These are phyloP conservation scores for Plusia festucae DNA, from an alignment of 2,888 invertebrate genomes.

Conservation along the genomic window DNA sequence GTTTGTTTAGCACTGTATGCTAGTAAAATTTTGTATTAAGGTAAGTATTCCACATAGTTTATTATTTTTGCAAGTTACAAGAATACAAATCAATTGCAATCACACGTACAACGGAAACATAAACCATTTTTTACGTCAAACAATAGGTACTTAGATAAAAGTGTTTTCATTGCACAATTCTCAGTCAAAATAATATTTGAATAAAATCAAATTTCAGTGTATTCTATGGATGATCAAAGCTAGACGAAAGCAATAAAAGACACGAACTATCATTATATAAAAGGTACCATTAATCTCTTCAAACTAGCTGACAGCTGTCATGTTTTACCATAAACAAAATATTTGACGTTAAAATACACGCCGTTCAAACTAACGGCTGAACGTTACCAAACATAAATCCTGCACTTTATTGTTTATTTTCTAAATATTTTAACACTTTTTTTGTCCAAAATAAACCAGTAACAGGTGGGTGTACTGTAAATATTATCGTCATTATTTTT, in stretches of 20 bases:
- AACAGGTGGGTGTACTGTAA: conserved; percentile 45
- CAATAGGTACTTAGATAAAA: neutral
- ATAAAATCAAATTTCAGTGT: neutral
- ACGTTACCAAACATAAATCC: conserved; percentile 48
- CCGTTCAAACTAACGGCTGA: conserved; percentile 38
- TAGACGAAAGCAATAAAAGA: neutral
- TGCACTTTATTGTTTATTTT: conserved; percentile 44
- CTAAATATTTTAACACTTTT: conserved; percentile 55
- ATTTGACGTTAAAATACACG: conserved; percentile 49
- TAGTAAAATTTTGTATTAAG: neutral
- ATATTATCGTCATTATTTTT: conserved; percentile 52
- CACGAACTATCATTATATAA: neutral
- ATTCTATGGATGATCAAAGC: neutral
- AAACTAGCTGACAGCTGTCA: conserved; percentile 31
- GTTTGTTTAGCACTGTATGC: neutral
- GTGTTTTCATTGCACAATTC: neutral
- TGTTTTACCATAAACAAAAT: conserved; percentile 34
- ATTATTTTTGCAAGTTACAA: neutral
- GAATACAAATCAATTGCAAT: neutral
- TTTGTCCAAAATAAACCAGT: conserved; percentile 43
- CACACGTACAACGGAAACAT: neutral
- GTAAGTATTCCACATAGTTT: neutral
- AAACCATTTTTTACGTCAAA: neutral
- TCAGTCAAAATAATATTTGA: too few relatives aligned
- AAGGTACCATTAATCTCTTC: neutral